phyloP scores from a whole-genome alignment of 2,797 vertebrate species.

The Vespertilio murinus region DNA sequence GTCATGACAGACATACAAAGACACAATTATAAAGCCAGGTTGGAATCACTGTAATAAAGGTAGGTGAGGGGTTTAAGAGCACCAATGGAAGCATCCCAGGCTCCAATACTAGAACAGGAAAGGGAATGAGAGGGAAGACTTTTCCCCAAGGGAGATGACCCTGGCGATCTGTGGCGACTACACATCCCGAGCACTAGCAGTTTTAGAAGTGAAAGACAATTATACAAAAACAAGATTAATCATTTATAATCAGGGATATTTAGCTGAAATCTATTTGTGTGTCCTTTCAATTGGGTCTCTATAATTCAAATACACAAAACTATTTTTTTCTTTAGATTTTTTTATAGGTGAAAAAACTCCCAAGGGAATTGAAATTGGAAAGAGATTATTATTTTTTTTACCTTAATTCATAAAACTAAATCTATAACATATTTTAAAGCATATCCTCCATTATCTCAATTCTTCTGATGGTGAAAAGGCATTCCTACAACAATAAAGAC shows the following conservation, averaged over 20 bases:
- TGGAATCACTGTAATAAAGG: slow-evolving; percentile 2
- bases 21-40: slow-evolving; percentile 12
- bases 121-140: neutral
- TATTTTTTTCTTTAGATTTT: neutral
- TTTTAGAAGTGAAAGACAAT: slow-evolving; percentile 15
- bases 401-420: neutral
- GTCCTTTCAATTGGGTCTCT: slow-evolving; percentile 13
- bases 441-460: neutral
- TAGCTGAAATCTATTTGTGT: neutral
- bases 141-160: neutral
- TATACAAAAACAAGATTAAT: neutral
- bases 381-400: neutral
- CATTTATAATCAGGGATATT: slow-evolving; percentile 15
- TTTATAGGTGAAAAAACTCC: neutral
- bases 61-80: neutral
- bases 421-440: slow-evolving; percentile 34
- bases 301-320: neutral
- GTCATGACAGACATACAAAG: slow-evolving; percentile 31
- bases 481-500: slow-evolving; percentile 23
- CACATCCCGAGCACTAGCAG: neutral
- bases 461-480: slow-evolving; percentile 26
- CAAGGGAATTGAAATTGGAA: neutral
- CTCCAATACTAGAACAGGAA: neutral
- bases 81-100: neutral
- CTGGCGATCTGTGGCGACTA: neutral